Conservation (phyloP, 1,140 invertebrate genomes). For the Tetragonula clypearis region DNA sequence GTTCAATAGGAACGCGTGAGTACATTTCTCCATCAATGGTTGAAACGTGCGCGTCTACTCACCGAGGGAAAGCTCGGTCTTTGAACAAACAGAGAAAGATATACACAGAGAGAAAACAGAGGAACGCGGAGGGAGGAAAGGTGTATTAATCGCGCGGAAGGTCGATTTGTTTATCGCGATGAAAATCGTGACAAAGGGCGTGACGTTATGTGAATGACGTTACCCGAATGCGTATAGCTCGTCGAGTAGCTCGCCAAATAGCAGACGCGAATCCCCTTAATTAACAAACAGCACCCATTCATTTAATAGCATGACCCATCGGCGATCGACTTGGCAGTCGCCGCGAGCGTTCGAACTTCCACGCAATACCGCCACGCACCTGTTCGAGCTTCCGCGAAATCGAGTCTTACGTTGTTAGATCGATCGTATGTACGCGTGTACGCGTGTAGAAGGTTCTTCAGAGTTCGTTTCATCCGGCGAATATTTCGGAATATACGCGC, state of each 20-base stretch:
- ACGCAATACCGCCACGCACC: constrained; percentile 39
- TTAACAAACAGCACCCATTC: not conserved
- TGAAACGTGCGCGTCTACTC: no score
- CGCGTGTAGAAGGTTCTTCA: no score
- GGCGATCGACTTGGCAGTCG: no score
- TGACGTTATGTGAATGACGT: constrained; percentile 14
- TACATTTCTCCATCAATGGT: no score
- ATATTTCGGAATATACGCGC: no score
- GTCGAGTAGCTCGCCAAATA: not conserved
- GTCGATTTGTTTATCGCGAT: not conserved
- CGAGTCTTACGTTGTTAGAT: not conserved
- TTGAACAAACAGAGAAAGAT: no score
- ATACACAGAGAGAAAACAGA: not conserved
- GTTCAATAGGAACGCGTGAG: not conserved
- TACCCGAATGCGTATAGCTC: not conserved
- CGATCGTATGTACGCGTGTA: not conserved
- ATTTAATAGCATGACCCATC: not conserved
- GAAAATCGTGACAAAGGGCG: constrained; percentile 31
- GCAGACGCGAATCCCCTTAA: not conserved
- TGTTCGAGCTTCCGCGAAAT: not conserved
- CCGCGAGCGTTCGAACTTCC: constrained; percentile 12
- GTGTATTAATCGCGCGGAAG: not conserved
- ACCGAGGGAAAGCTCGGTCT: no score
- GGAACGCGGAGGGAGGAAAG: not conserved
- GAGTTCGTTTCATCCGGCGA: no score